A percentile compares a stretch with the other conserved stretches of the same genome.
Conservation (phyloP, 2,888 invertebrate species). For the Clepsis dumicolana region DNA sequence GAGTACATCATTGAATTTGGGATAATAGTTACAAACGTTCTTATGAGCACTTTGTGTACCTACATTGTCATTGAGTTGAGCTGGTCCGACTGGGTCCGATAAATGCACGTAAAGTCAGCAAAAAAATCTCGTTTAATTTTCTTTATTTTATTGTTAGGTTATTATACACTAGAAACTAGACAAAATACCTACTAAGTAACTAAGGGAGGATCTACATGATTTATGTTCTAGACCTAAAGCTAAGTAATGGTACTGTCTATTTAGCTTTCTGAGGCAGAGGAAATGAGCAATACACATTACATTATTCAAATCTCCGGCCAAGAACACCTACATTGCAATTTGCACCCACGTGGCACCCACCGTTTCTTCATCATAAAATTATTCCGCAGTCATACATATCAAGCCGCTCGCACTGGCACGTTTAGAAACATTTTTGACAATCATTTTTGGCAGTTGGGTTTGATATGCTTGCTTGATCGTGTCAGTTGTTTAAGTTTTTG, state of each 20-base stretch:
- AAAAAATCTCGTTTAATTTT: too few species aligned
- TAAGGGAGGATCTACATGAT: background rate
- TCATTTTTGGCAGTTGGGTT: slow-evolving; percentile 28
- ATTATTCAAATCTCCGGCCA: slow-evolving; percentile 57
- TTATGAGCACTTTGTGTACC: too few species aligned
- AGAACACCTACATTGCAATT: slow-evolving; percentile 71
- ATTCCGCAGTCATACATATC: slow-evolving; percentile 66
- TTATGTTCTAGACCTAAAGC: slow-evolving; percentile 1
- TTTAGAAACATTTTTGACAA: slow-evolving; percentile 27
- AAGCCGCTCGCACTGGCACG: slow-evolving; percentile 68
- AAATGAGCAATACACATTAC: slow-evolving; percentile 62
- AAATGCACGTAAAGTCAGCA: too few species aligned
- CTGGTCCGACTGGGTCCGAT: too few species aligned
- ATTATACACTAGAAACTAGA: too few species aligned
- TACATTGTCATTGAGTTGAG: too few species aligned
- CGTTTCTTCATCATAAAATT: slow-evolving; percentile 66
- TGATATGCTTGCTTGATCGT: slow-evolving; percentile 44
- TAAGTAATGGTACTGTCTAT: slow-evolving; percentile 8
- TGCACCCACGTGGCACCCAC: slow-evolving; percentile 78
- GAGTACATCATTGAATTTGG: too few species aligned
- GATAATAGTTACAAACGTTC: too few species aligned
- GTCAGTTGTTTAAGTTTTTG: slow-evolving; percentile 44
- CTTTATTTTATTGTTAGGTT: too few species aligned
- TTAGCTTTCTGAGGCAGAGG: slow-evolving; percentile 50
- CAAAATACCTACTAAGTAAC: too few species aligned